phyloP scores from a whole-genome alignment of 2,888 invertebrate genomes.

The Graphium colonna region DNA sequence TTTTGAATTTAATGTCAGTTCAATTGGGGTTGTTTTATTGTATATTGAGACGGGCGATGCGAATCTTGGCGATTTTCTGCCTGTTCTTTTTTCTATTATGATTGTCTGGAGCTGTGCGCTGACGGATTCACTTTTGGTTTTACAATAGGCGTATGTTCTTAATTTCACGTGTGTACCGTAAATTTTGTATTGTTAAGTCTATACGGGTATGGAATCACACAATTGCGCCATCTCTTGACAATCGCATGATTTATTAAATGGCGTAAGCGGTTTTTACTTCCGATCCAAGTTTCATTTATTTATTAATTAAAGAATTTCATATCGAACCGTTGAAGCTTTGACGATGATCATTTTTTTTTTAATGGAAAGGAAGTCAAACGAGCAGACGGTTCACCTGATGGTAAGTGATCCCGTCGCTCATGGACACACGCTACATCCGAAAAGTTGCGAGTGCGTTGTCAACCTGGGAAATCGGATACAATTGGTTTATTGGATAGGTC shows the following conservation, averaged over 20 bases:
- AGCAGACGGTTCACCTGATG: too few relatives aligned
- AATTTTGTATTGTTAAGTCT: neutral
- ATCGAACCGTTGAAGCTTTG: too few relatives aligned
- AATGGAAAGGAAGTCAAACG: too few relatives aligned
- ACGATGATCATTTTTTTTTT: too few relatives aligned
- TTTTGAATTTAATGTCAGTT: constrained; percentile 72
- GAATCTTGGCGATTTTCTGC: constrained; percentile 49
- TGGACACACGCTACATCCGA: too few relatives aligned
- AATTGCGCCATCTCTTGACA: neutral
- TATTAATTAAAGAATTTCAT: too few relatives aligned
- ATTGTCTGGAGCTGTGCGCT: constrained; percentile 40
- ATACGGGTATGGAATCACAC: neutral
- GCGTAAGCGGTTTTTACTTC: too few relatives aligned
- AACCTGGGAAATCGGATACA: too few relatives aligned
- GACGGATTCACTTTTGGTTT: constrained; percentile 33
- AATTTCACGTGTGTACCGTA: constrained; percentile 38
- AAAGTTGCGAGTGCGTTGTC: too few relatives aligned
- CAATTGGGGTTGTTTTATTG: constrained; percentile 57
- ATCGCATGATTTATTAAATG: neutral
- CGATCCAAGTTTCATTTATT: too few relatives aligned
- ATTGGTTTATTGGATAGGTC: too few relatives aligned
- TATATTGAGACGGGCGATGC: constrained; percentile 47
- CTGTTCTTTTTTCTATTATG: constrained; percentile 32
- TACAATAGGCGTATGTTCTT: constrained; percentile 42
- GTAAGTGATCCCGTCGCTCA: too few relatives aligned